These are phyloP conservation scores for Halcyon badia DNA, from an alignment of 2,797 vertebrate species.

Conservation along the genomic window DNA sequence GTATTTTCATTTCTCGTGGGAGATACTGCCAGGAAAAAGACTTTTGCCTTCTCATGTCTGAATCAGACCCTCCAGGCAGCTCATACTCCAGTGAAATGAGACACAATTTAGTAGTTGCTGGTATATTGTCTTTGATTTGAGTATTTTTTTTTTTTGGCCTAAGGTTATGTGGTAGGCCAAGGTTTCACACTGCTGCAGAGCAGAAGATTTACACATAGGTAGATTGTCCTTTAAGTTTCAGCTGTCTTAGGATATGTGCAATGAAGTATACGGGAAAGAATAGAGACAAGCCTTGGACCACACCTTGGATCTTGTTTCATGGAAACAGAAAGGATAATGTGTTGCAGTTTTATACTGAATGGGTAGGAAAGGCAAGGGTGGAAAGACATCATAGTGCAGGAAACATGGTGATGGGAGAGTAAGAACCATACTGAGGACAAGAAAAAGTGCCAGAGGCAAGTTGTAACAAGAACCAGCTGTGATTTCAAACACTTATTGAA, in stretches of 20 bases:
- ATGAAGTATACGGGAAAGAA: background rate
- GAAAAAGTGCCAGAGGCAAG: background rate
- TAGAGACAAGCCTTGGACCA: background rate
- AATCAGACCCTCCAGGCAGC: background rate
- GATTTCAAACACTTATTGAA: background rate
- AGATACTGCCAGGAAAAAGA: background rate
- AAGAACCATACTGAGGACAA: background rate
- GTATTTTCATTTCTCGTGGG: background rate
- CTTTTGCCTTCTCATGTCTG: background rate
- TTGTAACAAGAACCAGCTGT: background rate
- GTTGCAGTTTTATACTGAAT: background rate
- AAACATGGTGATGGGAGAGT: background rate
- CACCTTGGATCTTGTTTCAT: background rate
- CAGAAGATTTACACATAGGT: background rate
- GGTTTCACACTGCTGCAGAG: background rate
- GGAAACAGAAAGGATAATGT: background rate
- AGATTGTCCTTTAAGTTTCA: background rate
- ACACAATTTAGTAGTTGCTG: background rate
- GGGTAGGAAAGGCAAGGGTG: background rate
- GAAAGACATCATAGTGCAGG: background rate
- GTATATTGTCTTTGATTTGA: background rate
- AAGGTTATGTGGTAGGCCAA: background rate
- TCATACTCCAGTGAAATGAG: background rate
- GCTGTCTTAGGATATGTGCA: fast-evolving
- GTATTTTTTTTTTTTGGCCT: background rate